These are phyloP conservation scores for Iguana delicatissima DNA, from an alignment of 2,797 vertebrate genomes.

Conservation along the genomic window DNA sequence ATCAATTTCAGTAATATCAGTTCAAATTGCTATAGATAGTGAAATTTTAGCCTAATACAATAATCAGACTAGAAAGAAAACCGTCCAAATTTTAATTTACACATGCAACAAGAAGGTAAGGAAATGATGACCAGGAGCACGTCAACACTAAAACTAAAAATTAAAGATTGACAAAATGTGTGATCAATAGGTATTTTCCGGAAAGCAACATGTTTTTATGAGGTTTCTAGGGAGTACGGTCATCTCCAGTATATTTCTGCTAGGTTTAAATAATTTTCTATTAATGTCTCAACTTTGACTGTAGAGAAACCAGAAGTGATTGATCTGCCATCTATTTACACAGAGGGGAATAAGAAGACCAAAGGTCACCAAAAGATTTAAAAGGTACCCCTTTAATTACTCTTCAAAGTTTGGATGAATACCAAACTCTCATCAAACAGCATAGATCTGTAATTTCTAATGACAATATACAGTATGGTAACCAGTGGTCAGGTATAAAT, in stretches of 20 bases:
- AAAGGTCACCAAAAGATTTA: conserved; percentile 25
- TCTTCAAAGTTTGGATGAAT: conserved; percentile 46
- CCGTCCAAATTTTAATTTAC: background rate
- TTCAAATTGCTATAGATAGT: background rate
- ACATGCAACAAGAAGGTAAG: background rate
- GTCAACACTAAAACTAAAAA: background rate
- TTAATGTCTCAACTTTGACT: conserved; percentile 6
- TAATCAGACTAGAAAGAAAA: background rate
- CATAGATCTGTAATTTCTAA: background rate
- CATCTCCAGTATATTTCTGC: conserved; percentile 1
- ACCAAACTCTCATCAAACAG: background rate
- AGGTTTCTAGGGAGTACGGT: background rate
- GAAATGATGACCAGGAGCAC: background rate
- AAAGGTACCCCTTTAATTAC: conserved; percentile 15
- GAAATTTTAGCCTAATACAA: background rate
- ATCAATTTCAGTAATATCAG: background rate
- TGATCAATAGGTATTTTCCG: background rate
- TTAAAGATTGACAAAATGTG: background rate
- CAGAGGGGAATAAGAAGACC: conserved; percentile 13
- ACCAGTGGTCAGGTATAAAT: background rate
- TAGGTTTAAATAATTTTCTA: conserved; percentile 1
- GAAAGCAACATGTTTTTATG: background rate
- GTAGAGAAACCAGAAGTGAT: conserved; percentile 16
- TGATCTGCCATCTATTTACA: conserved; percentile 45
- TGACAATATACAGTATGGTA: background rate